These are phyloP conservation scores for Apteryx owenii DNA, from an alignment of 2,113 vertebrate species.

Conservation along the genomic window DNA sequence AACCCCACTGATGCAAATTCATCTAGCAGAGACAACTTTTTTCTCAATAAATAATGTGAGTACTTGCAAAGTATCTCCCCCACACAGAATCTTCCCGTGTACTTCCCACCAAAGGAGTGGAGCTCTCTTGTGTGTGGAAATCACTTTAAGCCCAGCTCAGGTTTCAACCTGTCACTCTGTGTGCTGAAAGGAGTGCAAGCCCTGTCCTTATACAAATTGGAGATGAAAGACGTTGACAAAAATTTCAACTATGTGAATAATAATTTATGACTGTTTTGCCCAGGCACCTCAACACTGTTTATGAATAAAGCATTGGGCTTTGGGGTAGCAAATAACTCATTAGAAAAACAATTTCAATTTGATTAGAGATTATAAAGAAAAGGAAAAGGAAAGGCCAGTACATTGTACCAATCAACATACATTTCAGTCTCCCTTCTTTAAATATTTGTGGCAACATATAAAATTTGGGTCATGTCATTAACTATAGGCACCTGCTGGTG, in stretches of 20 bases:
- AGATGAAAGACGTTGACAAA: constrained; percentile 58
- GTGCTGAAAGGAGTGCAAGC: constrained; percentile 29
- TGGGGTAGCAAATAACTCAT: not conserved
- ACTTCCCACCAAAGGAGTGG: not conserved
- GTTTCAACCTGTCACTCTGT: constrained; percentile 22
- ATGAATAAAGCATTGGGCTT: not conserved
- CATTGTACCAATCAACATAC: not conserved
- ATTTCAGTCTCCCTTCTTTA: not conserved
- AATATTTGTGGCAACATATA: not conserved
- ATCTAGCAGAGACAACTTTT: not conserved
- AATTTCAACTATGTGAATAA: constrained; percentile 54
- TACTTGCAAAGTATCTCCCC: not conserved
- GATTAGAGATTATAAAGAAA: not conserved
- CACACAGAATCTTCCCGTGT: not conserved
- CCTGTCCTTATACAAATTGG: constrained; percentile 27
- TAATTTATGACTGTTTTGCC: constrained; percentile 49
- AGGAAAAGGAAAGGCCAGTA: not conserved
- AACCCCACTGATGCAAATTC: not conserved
- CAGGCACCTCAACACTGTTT: not conserved
- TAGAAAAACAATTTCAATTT: constrained; percentile 9
- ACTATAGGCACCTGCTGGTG: not conserved
- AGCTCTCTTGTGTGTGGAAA: not conserved
- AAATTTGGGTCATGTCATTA: not conserved
- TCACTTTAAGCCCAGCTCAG: not conserved
- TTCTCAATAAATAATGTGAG: constrained; percentile 32